These are phyloP conservation scores for Gymnobelideus leadbeateri DNA, from an alignment of 2,113 vertebrate species.

Conservation along the genomic window DNA sequence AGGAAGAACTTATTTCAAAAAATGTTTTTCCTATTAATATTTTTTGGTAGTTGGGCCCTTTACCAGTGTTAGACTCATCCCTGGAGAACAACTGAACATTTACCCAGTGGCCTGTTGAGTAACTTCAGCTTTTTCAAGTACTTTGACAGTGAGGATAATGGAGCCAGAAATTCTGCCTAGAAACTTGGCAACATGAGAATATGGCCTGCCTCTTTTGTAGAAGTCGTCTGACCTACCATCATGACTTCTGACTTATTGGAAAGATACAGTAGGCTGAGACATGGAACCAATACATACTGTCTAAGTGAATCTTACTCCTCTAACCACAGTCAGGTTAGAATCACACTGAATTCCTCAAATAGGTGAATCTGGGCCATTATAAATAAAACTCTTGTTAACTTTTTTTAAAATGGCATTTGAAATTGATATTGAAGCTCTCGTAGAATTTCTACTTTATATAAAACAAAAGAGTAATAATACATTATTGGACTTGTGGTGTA, in stretches of 20 bases:
- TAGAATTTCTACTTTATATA: neutral
- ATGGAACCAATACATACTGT: too few species aligned
- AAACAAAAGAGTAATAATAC: neutral
- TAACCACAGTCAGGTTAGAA: too few species aligned
- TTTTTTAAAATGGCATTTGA: neutral
- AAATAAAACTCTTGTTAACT: neutral
- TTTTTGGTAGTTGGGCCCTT: neutral
- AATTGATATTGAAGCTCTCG: neutral
- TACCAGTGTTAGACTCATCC: neutral
- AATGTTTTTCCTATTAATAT: neutral
- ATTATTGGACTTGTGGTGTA: neutral
- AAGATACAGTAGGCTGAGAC: neutral
- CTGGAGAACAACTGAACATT: neutral
- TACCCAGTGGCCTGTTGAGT: neutral
- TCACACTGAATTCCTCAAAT: neutral
- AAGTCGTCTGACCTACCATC: neutral
- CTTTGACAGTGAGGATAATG: neutral
- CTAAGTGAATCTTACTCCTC: too few species aligned
- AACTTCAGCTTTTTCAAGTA: constrained; percentile 5
- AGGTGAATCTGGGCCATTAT: neutral
- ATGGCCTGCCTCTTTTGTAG: neutral
- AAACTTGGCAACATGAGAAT: neutral
- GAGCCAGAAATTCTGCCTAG: neutral
- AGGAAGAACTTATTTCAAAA: neutral
- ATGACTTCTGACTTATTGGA: neutral